Conservation (phyloP, 2,113 vertebrate genomes). For the Salvelinus namaycush region DNA sequence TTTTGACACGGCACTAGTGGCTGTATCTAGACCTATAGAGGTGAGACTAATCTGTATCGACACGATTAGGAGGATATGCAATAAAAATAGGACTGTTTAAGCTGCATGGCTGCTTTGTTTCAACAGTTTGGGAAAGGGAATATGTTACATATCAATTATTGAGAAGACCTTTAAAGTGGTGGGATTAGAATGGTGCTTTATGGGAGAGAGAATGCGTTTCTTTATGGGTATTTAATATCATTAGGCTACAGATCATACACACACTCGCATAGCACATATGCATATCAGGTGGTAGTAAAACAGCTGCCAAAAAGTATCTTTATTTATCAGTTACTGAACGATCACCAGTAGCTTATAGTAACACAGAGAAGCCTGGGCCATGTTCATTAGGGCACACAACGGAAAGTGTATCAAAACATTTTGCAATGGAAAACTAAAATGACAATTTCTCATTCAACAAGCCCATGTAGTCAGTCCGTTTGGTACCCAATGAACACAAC, state of each 20-base stretch:
- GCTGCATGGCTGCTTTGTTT: background rate
- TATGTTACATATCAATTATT: background rate
- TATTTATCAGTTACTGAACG: slow-evolving; percentile 58
- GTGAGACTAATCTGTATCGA: background rate
- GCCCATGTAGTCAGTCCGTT: too few species aligned
- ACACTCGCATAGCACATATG: background rate
- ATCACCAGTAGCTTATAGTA: slow-evolving; percentile 42
- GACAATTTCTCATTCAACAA: too few species aligned
- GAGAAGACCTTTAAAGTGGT: background rate
- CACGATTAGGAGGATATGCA: background rate
- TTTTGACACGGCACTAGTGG: background rate
- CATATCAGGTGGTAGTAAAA: slow-evolving; percentile 56
- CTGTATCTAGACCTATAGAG: background rate
- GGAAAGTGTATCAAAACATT: too few species aligned
- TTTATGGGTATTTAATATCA: too few species aligned
- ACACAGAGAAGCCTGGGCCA: slow-evolving; percentile 43
- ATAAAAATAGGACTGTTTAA: background rate
- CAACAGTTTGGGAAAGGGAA: background rate
- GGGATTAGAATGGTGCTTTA: too few species aligned
- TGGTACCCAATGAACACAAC: too few species aligned
- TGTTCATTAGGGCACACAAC: too few species aligned
- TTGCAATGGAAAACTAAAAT: too few species aligned
- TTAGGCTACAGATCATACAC: background rate
- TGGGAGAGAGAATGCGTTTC: too few species aligned
- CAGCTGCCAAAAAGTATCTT: slow-evolving; percentile 70